These are phyloP conservation scores for Oscheius sp. DNA, from an alignment of 2,888 invertebrate species.

Conservation along the genomic window DNA sequence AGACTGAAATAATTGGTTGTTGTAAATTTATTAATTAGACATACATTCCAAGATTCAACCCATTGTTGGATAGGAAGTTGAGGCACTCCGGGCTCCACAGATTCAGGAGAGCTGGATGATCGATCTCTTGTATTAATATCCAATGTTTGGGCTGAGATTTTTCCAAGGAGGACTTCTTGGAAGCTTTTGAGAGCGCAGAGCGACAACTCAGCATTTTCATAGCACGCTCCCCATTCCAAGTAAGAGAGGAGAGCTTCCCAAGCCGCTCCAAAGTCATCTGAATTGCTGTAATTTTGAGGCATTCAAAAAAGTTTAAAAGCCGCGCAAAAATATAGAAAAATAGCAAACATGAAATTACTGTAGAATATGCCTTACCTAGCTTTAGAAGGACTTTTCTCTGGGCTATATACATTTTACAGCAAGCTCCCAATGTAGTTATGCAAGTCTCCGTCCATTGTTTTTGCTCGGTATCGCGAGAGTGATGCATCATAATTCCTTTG, in stretches of 20 bases:
- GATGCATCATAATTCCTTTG: constrained; percentile 87
- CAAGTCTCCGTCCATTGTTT: constrained; percentile 68
- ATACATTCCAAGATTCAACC: constrained; percentile 64
- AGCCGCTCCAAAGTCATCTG: constrained; percentile 88
- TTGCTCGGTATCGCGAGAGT: constrained; percentile 91
- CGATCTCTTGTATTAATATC: constrained; percentile 48
- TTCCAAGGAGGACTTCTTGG: constrained; percentile 74
- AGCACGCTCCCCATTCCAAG: constrained; percentile 87
- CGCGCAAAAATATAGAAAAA: background rate
- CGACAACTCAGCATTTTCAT: constrained; percentile 88
- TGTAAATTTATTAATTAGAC: too few species aligned
- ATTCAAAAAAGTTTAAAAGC: background rate
- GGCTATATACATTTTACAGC: constrained; percentile 66
- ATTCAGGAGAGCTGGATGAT: constrained; percentile 29
- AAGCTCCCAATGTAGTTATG: constrained; percentile 70
- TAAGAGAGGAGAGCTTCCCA: constrained; percentile 93
- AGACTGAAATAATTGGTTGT: constrained; percentile 25
- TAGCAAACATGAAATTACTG: background rate
- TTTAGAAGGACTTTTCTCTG: constrained; percentile 56
- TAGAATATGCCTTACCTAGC: constrained; percentile 35
- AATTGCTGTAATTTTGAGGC: constrained; percentile 8
- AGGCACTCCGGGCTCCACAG: constrained; percentile 37
- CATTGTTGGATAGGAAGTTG: constrained; percentile 61
- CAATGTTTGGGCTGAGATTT: constrained; percentile 52
- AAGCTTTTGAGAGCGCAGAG: constrained; percentile 94